These are phyloP conservation scores for Natrix natrix DNA, from an alignment of 2,797 vertebrate genomes.

Conservation along the genomic window DNA sequence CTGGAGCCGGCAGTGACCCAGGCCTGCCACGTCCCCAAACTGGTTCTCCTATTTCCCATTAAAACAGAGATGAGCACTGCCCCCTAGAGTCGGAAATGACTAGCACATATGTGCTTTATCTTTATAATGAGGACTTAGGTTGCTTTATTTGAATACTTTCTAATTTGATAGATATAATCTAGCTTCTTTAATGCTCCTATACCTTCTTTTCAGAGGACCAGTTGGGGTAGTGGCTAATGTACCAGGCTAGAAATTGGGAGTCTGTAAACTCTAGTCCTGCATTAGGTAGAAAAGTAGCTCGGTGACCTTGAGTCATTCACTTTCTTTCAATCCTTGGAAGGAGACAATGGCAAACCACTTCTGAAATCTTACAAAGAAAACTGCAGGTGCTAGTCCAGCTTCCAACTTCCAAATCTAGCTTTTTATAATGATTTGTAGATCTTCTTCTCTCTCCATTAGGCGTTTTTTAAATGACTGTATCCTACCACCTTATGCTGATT, in stretches of 20 bases:
- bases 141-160: background rate
- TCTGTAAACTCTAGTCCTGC: background rate
- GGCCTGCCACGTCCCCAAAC: too few relatives aligned
- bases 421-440: background rate
- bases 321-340: background rate
- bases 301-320: background rate
- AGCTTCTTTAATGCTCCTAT: background rate
- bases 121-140: background rate
- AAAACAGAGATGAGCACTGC: too few relatives aligned
- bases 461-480: background rate
- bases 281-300: background rate
- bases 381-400: background rate
- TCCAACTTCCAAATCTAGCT: background rate
- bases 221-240: background rate
- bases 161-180: background rate
- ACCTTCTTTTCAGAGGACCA: background rate
- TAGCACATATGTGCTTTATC: too few relatives aligned
- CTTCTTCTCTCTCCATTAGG: background rate
- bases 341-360: background rate
- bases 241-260: background rate
- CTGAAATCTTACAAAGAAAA: background rate
- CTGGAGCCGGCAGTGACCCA: too few relatives aligned
- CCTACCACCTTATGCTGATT: background rate
- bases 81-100: too few relatives aligned
- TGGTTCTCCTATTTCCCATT: too few relatives aligned